These are phyloP conservation scores for Tragelaphus strepsiceros DNA, from an alignment of 2,113 vertebrate genomes.

Conservation along the genomic window DNA sequence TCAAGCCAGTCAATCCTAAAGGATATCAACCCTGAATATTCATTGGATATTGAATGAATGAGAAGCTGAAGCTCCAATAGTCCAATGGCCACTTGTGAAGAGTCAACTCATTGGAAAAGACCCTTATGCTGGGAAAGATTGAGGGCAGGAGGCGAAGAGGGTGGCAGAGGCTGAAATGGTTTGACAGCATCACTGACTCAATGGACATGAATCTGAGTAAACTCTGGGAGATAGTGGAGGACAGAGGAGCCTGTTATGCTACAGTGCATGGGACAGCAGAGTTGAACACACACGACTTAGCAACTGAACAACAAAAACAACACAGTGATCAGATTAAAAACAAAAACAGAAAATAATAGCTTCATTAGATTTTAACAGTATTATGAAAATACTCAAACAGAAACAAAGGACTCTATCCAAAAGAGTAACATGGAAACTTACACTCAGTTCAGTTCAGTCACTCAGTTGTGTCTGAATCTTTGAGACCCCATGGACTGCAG, in stretches of 20 bases:
- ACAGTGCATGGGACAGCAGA: not conserved
- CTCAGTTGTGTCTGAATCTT: not conserved
- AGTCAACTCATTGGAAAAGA: not conserved
- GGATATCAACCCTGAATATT: not conserved
- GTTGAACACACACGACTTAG: not conserved
- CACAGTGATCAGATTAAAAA: not conserved
- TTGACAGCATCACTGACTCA: not conserved
- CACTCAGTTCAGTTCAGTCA: not conserved
- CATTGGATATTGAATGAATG: not conserved
- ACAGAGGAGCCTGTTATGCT: not conserved
- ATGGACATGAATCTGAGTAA: not conserved
- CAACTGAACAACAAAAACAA: not conserved
- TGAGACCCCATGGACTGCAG: not conserved
- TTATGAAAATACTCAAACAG: not conserved
- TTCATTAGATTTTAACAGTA: not conserved
- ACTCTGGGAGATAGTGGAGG: not conserved
- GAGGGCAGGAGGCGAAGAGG: not conserved
- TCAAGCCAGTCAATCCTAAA: not conserved
- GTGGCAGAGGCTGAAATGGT: not conserved
- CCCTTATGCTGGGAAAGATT: not conserved
- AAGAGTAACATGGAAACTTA: not conserved
- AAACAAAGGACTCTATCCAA: not conserved
- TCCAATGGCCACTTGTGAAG: not conserved
- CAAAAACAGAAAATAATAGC: not conserved
- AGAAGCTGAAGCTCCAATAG: not conserved